These are phyloP conservation scores for Bufo gargarizans DNA, from an alignment of 2,113 vertebrate genomes.

Conservation along the genomic window DNA sequence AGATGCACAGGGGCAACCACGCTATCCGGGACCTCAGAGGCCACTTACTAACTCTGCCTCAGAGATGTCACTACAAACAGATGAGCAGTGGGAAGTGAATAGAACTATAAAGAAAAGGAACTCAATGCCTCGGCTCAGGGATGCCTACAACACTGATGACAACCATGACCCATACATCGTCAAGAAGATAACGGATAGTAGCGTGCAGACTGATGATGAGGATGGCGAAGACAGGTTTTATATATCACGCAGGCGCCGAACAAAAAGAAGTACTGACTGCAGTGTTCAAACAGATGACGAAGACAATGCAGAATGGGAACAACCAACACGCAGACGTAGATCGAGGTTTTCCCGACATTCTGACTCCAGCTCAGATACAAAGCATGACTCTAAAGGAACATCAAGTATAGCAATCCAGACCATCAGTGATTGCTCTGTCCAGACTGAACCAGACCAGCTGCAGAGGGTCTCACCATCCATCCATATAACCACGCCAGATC, in stretches of 20 bases:
- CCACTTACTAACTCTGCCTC: slow-evolving; percentile 91
- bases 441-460: slow-evolving; percentile 91
- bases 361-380: slow-evolving; percentile 80
- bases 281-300: slow-evolving; percentile 97
- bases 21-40: slow-evolving; percentile 70
- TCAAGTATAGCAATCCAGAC: slow-evolving; percentile 95
- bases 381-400: slow-evolving; percentile 76
- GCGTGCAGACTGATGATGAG: slow-evolving; percentile 96
- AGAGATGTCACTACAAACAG: slow-evolving; percentile 90
- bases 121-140: slow-evolving; percentile 93
- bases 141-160: slow-evolving; percentile 80
- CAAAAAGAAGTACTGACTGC: slow-evolving; percentile 88
- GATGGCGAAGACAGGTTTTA: slow-evolving; percentile 89
- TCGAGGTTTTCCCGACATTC: slow-evolving; percentile 86
- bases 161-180: slow-evolving; percentile 70
- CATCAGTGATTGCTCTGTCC: slow-evolving; percentile 93
- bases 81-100: slow-evolving; percentile 80
- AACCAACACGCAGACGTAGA: slow-evolving; percentile 88
- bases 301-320: slow-evolving; percentile 93
- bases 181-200: slow-evolving; percentile 88
- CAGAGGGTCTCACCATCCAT: slow-evolving; percentile 92
- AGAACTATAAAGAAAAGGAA: slow-evolving; percentile 91
- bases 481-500: slow-evolving; percentile 90
- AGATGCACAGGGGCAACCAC: slow-evolving; percentile 59
- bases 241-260: slow-evolving; percentile 85